Evolutionary conservation across 2,888 invertebrate species (phyloP).

Genomic region (Diaprepes abbreviatus): DNA sequence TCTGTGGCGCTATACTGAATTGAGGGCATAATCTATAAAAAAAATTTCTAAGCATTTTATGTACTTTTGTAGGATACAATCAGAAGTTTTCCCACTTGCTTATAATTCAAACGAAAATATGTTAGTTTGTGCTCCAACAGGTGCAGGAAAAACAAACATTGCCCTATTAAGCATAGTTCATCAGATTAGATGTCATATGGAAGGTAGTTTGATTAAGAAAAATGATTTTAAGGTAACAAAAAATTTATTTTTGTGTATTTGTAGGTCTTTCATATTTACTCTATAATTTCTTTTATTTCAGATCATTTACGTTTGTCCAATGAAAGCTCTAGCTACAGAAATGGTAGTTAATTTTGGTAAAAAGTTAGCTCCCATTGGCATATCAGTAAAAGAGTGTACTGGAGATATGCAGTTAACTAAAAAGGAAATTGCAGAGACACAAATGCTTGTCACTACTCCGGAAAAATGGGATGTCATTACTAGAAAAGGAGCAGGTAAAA

Average conservation of each 20-base stretch:
- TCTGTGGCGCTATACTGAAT: too few relatives aligned
- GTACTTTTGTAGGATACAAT: conserved; percentile 85
- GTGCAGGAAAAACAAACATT: conserved; percentile 99
- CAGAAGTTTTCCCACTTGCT: conserved; percentile 94
- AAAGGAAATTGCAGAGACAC: conserved; percentile 93
- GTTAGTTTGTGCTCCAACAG: conserved; percentile 98
- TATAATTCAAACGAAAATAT: conserved; percentile 98
- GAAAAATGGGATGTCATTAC: conserved; percentile 99
- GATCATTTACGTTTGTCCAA: conserved; percentile 99
- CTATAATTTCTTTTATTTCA: conserved; percentile 61
- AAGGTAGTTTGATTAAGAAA: conserved; percentile 85
- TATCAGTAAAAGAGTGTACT: conserved; percentile 92
- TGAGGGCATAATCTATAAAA: too few relatives aligned
- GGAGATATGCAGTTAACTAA: conserved; percentile 99
- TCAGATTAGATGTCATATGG: conserved; percentile 88
- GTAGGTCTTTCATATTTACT: neutral
- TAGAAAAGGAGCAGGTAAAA: conserved; percentile 85
- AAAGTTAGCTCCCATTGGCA: conserved; percentile 81
- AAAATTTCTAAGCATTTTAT: too few relatives aligned
- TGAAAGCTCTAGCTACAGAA: conserved; percentile 99
- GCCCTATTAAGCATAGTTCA: conserved; percentile 94
- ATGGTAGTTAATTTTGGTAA: conserved; percentile 96
- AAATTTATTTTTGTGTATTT: neutral
- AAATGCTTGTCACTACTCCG: conserved; percentile 98
- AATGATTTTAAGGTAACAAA: conserved; percentile 90